Conservation (phyloP, 1,140 invertebrate species). For the Sesamia nonagrioides region DNA sequence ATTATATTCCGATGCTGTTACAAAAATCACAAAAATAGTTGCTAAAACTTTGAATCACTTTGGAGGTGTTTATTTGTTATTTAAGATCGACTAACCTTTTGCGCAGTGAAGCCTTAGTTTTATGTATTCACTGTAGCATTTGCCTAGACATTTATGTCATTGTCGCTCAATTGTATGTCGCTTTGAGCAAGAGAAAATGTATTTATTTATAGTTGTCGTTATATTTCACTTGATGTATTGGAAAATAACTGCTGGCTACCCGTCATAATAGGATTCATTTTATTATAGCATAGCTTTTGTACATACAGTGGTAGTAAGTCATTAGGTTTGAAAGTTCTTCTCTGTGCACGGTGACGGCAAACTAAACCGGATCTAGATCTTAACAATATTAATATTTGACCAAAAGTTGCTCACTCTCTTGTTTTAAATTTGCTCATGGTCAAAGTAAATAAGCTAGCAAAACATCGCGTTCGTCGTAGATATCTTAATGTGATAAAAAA, state of each 20-base stretch:
- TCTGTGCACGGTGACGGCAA: too few relatives aligned
- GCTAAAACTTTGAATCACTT: not conserved
- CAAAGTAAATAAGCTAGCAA: too few relatives aligned
- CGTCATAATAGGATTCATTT: not conserved
- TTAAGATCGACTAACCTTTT: not conserved
- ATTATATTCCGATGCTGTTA: constrained; percentile 18
- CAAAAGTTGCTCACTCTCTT: too few relatives aligned
- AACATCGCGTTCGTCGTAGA: too few relatives aligned
- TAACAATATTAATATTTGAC: too few relatives aligned
- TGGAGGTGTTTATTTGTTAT: not conserved
- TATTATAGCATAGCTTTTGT: not conserved
- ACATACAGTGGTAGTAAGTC: not conserved
- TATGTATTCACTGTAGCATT: not conserved
- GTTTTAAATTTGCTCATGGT: not conserved
- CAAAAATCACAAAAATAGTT: not conserved
- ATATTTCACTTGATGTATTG: not conserved
- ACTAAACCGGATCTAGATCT: not conserved
- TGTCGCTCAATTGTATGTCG: constrained; percentile 1
- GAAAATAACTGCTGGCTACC: not conserved
- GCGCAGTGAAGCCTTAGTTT: not conserved
- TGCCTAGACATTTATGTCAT: not conserved
- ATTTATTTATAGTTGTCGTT: not conserved
- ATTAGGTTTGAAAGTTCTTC: not conserved
- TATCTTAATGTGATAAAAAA: too few relatives aligned
- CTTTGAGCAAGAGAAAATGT: constrained; percentile 7